Percentiles rank a stretch among this genome's conserved stretches.
Conservation (phyloP, 2,888 invertebrate species). For the Calephelis perditalis region DNA sequence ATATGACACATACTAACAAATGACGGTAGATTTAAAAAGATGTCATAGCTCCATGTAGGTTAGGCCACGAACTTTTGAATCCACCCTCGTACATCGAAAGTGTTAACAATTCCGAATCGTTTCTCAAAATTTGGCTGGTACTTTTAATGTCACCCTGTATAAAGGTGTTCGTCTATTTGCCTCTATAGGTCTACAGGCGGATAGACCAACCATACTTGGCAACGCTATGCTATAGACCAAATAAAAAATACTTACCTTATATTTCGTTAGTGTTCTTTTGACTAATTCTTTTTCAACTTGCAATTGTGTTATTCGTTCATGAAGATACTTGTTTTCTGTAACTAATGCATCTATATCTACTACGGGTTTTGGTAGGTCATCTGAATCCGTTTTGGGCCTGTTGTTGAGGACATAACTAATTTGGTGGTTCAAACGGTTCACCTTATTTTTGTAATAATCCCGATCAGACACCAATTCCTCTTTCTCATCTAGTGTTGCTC, state of each 20-base stretch:
- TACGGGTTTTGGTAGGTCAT: constrained; percentile 62
- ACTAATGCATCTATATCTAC: constrained; percentile 89
- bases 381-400: constrained; percentile 59
- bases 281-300: constrained; percentile 88
- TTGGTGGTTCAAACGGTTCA: constrained; percentile 89
- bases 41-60: no score
- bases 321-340: constrained; percentile 90
- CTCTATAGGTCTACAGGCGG: no score
- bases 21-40: no score
- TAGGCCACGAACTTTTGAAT: no score
- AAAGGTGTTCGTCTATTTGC: no score
- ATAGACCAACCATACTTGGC: no score
- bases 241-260: constrained; percentile 76
- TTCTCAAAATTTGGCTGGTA: no score
- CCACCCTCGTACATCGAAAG: no score
- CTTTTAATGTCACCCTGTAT: no score
- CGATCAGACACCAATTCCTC: constrained; percentile 89
- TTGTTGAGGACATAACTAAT: constrained; percentile 80
- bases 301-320: constrained; percentile 87
- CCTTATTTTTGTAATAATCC: constrained; percentile 90
- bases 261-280: constrained; percentile 84
- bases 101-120: no score
- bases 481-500: constrained; percentile 89
- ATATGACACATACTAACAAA: no score
- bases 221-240: no score